A percentile compares a stretch with the other conserved stretches of the same genome.
phyloP scores from a whole-genome alignment of 2,113 vertebrate genomes.

The Bucco capensis region DNA sequence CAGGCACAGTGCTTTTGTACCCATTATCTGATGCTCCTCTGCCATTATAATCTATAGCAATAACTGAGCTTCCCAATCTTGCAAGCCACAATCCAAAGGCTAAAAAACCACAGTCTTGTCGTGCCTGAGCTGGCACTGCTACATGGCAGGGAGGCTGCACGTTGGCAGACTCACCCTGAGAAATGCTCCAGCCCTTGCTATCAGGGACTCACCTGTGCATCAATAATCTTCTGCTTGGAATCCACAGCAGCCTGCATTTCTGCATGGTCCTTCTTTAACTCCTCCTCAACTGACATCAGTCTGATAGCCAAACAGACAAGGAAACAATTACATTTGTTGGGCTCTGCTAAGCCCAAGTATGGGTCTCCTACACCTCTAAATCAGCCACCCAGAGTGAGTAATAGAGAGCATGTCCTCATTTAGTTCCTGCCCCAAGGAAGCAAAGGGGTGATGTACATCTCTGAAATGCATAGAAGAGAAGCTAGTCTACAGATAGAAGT shows the following conservation, averaged over 20 bases:
- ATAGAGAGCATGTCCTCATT: neutral
- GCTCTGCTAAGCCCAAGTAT: neutral
- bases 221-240: slow-evolving; percentile 98
- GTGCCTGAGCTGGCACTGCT: neutral
- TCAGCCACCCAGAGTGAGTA: neutral
- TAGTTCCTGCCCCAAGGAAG: neutral
- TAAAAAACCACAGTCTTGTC: neutral
- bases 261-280: slow-evolving; percentile 95
- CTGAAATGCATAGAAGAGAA: neutral
- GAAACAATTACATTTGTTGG: neutral
- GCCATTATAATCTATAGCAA: accelerated
- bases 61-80: neutral
- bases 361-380: neutral
- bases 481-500: neutral
- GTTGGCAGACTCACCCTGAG: neutral
- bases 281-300: slow-evolving; percentile 97
- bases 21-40: neutral
- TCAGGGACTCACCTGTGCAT: slow-evolving; percentile 84
- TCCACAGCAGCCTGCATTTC: slow-evolving; percentile 98
- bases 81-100: neutral
- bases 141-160: neutral
- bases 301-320: slow-evolving; percentile 61
- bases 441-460: neutral
- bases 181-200: neutral
- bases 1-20: neutral